Base-by-base conservation (phyloP, 1,140 invertebrate genomes). In the Nasonia giraulti region DNA sequence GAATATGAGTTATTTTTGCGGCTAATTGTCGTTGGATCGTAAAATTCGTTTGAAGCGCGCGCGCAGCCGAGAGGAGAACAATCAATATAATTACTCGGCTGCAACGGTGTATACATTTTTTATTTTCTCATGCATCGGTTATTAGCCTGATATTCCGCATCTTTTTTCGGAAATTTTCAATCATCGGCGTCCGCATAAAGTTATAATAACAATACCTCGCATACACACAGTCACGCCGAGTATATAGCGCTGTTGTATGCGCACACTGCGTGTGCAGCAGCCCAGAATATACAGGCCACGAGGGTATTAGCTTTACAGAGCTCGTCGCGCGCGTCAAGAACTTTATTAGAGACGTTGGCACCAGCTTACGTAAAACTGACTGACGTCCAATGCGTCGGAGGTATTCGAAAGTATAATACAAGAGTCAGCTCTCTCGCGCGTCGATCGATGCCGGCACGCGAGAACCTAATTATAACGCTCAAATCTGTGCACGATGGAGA, bases 311-410 rank as follows among this genome's bases (percentile, higher is more conserved):
- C 23, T n/a, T n/a, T n/a, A 23, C 55, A 14, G 55, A 62, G 55
- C 55, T 62, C 55, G 40, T 77, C 55, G 40, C 78, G 55, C 10
- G 55, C 20, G 78, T 80, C 78, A 40, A 69, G 62, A 69, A 69
- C 78, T 80, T 33, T 69, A 80, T 80, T 69, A 80, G 62, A 80
- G 78, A 68, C 76, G 76, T 78, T 78, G 76, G 47, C 76, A 62
- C 75, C 50, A 66, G 37, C 78, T 80, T 69, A 79, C 31, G 10
- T 40, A 37, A 80, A 40, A 80, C 17, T 69, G 78, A 69, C 62
- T 68, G 78, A 80, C 78, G 33, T 69, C 62, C 8, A 79, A 37
- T 79, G 77, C 77, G 77, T 66, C 77, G 27, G 27, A 50, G 77
- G 27, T 79, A 79, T 79, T 66, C 77, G 77, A 79, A 66, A 79